Evolutionary conservation across 2,113 vertebrate genomes (phyloP), one percentile per base, ranked within the genome.

Genomic region (Proterorhinus semilunaris): DNA sequence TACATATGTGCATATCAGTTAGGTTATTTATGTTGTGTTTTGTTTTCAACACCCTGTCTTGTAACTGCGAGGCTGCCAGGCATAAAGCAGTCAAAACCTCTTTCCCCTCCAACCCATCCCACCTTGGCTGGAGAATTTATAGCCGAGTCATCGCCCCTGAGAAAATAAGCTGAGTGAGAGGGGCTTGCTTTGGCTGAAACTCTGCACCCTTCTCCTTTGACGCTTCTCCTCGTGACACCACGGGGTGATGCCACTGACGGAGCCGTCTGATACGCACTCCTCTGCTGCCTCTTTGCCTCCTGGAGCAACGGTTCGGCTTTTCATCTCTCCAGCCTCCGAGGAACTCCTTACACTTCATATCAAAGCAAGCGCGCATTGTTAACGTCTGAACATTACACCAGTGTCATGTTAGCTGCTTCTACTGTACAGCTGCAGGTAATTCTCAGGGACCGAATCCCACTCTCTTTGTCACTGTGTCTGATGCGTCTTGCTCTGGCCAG

Each of bases 341-440:
- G 65, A 49, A 57, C 66, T 66, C 52, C 53, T 72, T 62, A 15
- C 78, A 49, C 74, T 85, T 80, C 69, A 83, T 91, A 89, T 91
- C 87, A 92, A 91, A 91, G 86, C 74, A 72, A 71, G 67, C 2
- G 72, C 6, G 46, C 86, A 79, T 87, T 86, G 84, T 89, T 74
- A 42, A 6, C 70, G 69, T 75, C 70, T 53, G 76, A 89, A 89
- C 86, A 84, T 83, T 88, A 92, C 66, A 87, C 88, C 83, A 0
- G 75, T 88, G 90, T 90, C 86, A 90, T 76, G 86, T 80, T 87
- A 86, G 80, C 84, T 70, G 51, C 78, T 76, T 82, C 77, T 79
- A 84, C 72, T 78, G 80, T 81, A 87, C 88, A 82, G 87, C 87
- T 91, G 87, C 89, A 85, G 89, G 91, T 86, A 76, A 71, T 80